Conservation (phyloP, 2,888 invertebrate genomes). For the Lordiphosa fenestrarum region DNA sequence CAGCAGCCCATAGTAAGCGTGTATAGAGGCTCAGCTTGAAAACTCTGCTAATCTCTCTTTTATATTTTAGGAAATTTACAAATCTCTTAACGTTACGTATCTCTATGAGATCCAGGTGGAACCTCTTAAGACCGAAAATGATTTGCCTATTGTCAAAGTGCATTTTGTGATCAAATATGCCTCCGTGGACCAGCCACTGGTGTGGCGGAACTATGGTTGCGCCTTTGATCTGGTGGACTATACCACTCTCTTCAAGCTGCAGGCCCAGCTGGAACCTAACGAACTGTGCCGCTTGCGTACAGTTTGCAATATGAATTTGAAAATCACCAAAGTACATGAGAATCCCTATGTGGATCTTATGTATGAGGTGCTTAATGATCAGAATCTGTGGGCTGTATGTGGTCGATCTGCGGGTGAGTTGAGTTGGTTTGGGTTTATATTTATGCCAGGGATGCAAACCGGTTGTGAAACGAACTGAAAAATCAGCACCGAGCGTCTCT, state of each 20-base stretch:
- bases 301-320: conserved; percentile 90
- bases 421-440: conserved; percentile 38
- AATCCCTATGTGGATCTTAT: conserved; percentile 84
- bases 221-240: conserved; percentile 91
- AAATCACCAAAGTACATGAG: conserved; percentile 84
- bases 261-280: conserved; percentile 85
- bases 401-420: conserved; percentile 91
- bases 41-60: background rate
- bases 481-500: too few species aligned
- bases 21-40: background rate
- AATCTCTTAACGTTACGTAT: conserved; percentile 88
- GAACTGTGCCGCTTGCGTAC: conserved; percentile 95
- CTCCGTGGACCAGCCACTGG: conserved; percentile 66
- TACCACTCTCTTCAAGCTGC: conserved; percentile 91
- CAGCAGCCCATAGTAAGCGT: conserved; percentile 82
- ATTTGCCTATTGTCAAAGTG: conserved; percentile 83
- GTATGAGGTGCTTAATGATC: conserved; percentile 96
- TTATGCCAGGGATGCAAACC: too few species aligned
- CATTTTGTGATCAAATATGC: conserved; percentile 85
- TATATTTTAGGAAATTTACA: conserved; percentile 83
- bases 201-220: conserved; percentile 83
- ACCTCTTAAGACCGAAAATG: conserved; percentile 83
- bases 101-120: conserved; percentile 90
- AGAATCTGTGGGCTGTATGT: conserved; percentile 95
- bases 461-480: too few species aligned